A percentile compares a stretch with the other conserved stretches of the same genome.
phyloP scores from a whole-genome alignment of 2,888 invertebrate species.

The Lacanobia oleracea region DNA sequence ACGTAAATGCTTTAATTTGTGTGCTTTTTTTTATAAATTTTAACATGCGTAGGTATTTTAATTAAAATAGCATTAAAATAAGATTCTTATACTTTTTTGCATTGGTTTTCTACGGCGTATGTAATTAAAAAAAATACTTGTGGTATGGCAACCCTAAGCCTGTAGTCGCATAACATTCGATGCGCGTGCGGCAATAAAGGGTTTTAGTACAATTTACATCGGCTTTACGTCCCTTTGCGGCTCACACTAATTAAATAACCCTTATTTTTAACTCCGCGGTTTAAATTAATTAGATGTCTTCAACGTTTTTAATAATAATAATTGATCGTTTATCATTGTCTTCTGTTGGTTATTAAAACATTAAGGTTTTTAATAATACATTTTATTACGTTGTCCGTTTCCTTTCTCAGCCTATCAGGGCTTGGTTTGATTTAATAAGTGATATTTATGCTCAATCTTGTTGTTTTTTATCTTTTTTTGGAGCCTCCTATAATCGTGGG shows the following conservation, averaged over 20 bases:
- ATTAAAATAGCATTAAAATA: too few species aligned
- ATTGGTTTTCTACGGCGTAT: background rate
- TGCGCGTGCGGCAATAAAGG: conserved; percentile 68
- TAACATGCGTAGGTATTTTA: too few species aligned
- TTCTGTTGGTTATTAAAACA: conserved; percentile 15
- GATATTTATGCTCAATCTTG: conserved; percentile 4
- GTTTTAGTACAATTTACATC: conserved; percentile 69
- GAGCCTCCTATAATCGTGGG: background rate
- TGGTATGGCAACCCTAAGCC: conserved; percentile 50
- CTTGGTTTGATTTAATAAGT: background rate
- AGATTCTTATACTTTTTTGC: background rate
- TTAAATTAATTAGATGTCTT: conserved; percentile 41
- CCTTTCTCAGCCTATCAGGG: background rate
- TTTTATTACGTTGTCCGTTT: background rate
- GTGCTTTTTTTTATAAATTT: too few species aligned
- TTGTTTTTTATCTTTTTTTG: background rate
- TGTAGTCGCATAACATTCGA: conserved; percentile 56
- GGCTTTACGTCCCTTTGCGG: conserved; percentile 62
- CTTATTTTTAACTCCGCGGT: conserved; percentile 47
- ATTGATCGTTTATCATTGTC: conserved; percentile 29
- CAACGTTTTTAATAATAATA: conserved; percentile 15
- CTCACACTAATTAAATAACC: conserved; percentile 61
- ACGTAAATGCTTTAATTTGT: too few species aligned
- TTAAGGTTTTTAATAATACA: conserved; percentile 18
- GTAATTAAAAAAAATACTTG: background rate